A percentile compares a stretch with the other conserved stretches of the same genome.
Conservation (phyloP, 2,888 invertebrate genomes). For the Ornithoptera alexandrae region DNA sequence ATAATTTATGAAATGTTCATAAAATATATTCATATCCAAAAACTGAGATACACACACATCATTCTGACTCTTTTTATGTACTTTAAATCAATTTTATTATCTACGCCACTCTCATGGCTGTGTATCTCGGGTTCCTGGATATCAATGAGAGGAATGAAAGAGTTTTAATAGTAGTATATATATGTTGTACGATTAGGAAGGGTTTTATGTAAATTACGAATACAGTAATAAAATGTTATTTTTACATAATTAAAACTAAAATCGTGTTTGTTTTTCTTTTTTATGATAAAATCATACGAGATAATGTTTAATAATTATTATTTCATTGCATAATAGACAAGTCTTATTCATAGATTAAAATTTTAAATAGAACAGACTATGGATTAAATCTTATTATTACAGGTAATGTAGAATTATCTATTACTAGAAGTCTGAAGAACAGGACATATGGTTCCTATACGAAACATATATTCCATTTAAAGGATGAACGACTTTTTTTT, state of each 20-base stretch:
- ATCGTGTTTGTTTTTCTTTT: slow-evolving; percentile 30
- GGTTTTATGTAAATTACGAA: slow-evolving; percentile 28
- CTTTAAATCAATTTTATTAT: neutral
- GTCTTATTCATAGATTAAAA: neutral
- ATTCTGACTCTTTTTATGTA: neutral
- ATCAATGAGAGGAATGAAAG: neutral
- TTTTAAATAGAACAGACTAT: neutral
- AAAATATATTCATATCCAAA: neutral
- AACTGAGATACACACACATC: neutral
- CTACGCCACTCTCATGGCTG: neutral
- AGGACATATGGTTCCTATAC: neutral
- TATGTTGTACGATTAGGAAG: slow-evolving; percentile 22
- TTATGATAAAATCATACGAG: neutral
- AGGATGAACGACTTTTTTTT: neutral
- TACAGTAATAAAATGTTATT: slow-evolving; percentile 31
- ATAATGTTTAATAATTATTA: neutral
- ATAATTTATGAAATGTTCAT: slow-evolving; percentile 35
- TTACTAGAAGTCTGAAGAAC: neutral
- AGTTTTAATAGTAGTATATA: neutral
- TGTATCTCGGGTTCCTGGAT: neutral
- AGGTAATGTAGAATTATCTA: neutral
- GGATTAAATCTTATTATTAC: neutral
- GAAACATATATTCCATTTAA: neutral
- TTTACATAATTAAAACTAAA: slow-evolving; percentile 33
- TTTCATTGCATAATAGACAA: neutral